These are phyloP conservation scores for Sceliomorpha sp. DNA, from an alignment of 2,888 invertebrate genomes.

Conservation along the genomic window DNA sequence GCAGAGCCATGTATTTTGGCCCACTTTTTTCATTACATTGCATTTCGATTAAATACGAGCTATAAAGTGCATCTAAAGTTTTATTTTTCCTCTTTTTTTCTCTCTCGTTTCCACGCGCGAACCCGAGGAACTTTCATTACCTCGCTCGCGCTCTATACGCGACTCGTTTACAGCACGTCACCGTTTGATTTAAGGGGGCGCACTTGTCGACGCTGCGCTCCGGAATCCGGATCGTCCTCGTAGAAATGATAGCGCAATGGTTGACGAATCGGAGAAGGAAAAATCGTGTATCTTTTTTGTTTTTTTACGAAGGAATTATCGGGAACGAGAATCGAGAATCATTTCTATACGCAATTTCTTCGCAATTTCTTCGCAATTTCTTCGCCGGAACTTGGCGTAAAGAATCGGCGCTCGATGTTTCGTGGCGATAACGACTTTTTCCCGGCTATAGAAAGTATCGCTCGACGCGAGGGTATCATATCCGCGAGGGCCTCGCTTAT, in stretches of 20 bases:
- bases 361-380: no score
- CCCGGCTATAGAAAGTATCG: slow-evolving; percentile 4
- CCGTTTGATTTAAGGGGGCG: slow-evolving; percentile 55
- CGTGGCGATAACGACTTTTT: no score
- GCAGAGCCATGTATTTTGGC: slow-evolving; percentile 49
- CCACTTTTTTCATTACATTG: slow-evolving; percentile 56
- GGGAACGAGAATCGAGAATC: no score
- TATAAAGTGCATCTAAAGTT: slow-evolving; percentile 36
- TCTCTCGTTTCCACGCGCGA: slow-evolving; percentile 14
- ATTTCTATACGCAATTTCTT: no score
- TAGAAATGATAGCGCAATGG: no score
- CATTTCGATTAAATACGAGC: slow-evolving; percentile 58
- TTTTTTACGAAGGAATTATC: no score
- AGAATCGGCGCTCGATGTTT: no score
- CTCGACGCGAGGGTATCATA: slow-evolving; percentile 12
- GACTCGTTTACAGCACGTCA: slow-evolving; percentile 51
- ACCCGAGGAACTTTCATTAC: slow-evolving; percentile 53
- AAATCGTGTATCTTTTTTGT: no score
- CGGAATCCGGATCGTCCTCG: no score
- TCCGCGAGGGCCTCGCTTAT: slow-evolving; percentile 61
- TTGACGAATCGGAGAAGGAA: no score
- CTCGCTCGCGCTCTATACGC: slow-evolving; percentile 17
- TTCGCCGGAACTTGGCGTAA: no score
- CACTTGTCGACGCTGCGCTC: no score
- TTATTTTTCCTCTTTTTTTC: slow-evolving; percentile 21